phyloP scores from a whole-genome alignment of 2,888 invertebrate genomes.

The Scaptomyza flava region DNA sequence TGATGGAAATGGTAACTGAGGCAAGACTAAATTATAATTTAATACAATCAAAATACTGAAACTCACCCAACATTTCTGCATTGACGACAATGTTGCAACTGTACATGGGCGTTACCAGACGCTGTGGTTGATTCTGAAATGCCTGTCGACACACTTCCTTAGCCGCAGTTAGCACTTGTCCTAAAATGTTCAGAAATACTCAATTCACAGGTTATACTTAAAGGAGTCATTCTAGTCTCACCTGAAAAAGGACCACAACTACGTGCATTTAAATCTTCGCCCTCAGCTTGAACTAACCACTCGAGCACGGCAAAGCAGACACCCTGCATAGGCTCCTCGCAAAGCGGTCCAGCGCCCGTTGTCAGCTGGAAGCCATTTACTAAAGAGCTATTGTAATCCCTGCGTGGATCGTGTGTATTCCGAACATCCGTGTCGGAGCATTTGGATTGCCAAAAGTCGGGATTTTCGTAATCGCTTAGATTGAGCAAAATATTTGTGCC shows the following conservation, averaged over 20 bases:
- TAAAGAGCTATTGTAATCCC: slow-evolving; percentile 90
- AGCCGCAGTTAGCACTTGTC: slow-evolving; percentile 95
- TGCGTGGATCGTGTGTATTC: slow-evolving; percentile 85
- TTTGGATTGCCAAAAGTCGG: slow-evolving; percentile 85
- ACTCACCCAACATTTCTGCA: slow-evolving; percentile 94
- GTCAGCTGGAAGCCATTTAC: slow-evolving; percentile 95
- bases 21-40: background rate
- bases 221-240: slow-evolving; percentile 57
- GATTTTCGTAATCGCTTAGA: slow-evolving; percentile 88
- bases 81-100: slow-evolving; percentile 92
- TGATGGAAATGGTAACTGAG: background rate
- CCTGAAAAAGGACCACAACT: slow-evolving; percentile 86
- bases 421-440: slow-evolving; percentile 71
- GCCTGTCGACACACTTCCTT: slow-evolving; percentile 95
- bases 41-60: too few relatives aligned
- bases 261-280: slow-evolving; percentile 82
- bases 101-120: slow-evolving; percentile 98
- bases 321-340: slow-evolving; percentile 98
- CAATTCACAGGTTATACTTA: too few relatives aligned
- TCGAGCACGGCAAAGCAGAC: slow-evolving; percentile 95
- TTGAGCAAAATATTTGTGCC: slow-evolving; percentile 96
- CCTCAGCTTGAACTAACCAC: slow-evolving; percentile 87
- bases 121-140: slow-evolving; percentile 94
- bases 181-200: slow-evolving; percentile 82
- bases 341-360: slow-evolving; percentile 95